Conservation (phyloP, 2,888 invertebrate genomes). For the Bellardia bayeri region DNA sequence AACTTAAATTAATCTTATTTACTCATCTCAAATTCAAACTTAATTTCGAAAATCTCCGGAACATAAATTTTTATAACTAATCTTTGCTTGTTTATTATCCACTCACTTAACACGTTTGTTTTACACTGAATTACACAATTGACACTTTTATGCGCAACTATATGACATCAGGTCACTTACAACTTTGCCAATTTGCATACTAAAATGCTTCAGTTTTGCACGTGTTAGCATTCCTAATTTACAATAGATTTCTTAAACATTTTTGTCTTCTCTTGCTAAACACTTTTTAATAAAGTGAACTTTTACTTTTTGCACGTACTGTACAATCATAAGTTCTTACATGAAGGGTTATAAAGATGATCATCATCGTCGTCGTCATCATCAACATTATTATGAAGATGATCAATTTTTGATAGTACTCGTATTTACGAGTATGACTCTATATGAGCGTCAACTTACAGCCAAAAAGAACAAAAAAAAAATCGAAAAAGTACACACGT, state of each 20-base stretch:
- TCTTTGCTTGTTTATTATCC: too few species aligned
- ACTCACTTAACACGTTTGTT: not conserved
- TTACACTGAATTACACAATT: constrained; percentile 7
- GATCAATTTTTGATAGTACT: constrained; percentile 70
- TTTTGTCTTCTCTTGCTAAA: not conserved
- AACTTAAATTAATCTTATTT: too few species aligned
- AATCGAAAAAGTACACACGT: constrained; percentile 45
- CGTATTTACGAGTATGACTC: constrained; percentile 51
- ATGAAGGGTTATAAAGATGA: constrained; percentile 64
- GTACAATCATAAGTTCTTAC: constrained; percentile 49
- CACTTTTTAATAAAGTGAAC: not conserved
- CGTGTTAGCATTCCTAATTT: not conserved
- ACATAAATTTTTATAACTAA: too few species aligned
- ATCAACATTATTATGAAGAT: constrained; percentile 62
- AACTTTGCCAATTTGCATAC: not conserved
- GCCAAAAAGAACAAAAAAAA: constrained; percentile 29
- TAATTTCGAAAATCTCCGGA: too few species aligned
- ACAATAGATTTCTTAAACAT: not conserved
- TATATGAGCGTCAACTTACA: constrained; percentile 24
- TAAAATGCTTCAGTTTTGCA: not conserved
- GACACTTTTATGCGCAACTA: not conserved
- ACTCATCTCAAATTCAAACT: too few species aligned
- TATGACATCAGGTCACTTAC: not conserved
- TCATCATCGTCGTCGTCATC: constrained; percentile 35
- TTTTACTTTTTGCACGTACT: constrained; percentile 47